Conservation (phyloP, 1,140 invertebrate species). For the Nomia melanderi region DNA sequence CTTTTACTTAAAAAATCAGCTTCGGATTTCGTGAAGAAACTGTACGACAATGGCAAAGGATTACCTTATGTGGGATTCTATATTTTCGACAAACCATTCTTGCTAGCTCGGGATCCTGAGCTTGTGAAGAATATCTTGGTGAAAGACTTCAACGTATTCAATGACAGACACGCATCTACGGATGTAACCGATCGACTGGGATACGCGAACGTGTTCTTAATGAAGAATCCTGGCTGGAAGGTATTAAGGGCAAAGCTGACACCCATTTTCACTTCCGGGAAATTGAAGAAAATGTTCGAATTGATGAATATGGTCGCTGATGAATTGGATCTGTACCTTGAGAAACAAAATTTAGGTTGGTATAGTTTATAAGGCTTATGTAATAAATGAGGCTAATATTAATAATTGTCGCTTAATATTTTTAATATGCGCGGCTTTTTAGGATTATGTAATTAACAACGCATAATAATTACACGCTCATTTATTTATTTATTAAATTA, state of each 20-base stretch:
- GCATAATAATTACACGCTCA: too few species aligned
- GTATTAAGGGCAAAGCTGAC: constrained; percentile 73
- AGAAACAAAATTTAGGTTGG: constrained; percentile 19
- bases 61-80: constrained; percentile 72
- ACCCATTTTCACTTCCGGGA: constrained; percentile 77
- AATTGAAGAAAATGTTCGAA: constrained; percentile 77
- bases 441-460: too few species aligned
- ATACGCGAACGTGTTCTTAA: constrained; percentile 67
- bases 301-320: constrained; percentile 75
- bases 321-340: constrained; percentile 70
- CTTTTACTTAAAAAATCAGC: constrained; percentile 41
- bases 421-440: too few species aligned
- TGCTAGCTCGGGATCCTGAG: constrained; percentile 78
- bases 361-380: neutral
- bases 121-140: constrained; percentile 78
- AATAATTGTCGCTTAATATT: too few species aligned
- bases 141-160: constrained; percentile 80
- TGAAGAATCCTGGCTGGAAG: constrained; percentile 76
- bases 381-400: too few species aligned
- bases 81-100: constrained; percentile 70
- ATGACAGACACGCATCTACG: constrained; percentile 60
- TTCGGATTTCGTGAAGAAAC: constrained; percentile 34
- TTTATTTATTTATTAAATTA: too few species aligned
- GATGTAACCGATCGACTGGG: constrained; percentile 63
- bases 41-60: constrained; percentile 56